Conservation (phyloP, 2,888 invertebrate species). For the Epirrhoe alternata region DNA sequence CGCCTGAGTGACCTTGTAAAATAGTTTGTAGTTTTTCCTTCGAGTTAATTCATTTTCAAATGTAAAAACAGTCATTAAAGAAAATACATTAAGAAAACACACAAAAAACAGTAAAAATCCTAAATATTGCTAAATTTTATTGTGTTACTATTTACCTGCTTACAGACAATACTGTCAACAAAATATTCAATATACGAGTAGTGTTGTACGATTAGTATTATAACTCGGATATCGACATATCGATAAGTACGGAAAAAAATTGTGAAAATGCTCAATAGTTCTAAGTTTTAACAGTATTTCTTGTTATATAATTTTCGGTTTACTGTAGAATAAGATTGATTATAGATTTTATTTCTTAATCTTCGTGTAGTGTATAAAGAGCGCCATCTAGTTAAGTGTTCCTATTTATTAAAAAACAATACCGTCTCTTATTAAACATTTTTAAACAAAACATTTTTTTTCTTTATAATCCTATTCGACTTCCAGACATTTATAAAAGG, state of each 20-base stretch:
- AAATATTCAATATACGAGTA: not conserved
- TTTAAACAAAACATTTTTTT: not conserved
- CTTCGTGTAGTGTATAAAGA: conserved; percentile 22
- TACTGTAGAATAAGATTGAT: not conserved
- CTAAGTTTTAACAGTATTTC: conserved; percentile 31
- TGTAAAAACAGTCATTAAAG: not conserved
- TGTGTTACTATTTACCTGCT: too few species aligned
- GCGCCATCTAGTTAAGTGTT: conserved; percentile 43
- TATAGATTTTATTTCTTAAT: conserved; percentile 2
- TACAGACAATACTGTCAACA: too few species aligned
- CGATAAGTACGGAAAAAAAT: not conserved
- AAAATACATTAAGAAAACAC: too few species aligned
- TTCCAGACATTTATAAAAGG: not conserved
- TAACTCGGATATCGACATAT: not conserved
- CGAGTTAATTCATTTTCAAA: not conserved
- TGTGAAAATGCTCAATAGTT: conserved; percentile 20
- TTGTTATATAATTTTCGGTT: conserved; percentile 12
- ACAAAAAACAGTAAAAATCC: too few species aligned
- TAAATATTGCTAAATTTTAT: too few species aligned
- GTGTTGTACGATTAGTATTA: not conserved
- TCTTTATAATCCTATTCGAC: not conserved
- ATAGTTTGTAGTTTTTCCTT: not conserved
- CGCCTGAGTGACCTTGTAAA: not conserved
- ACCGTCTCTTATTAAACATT: not conserved
- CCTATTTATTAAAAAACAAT: conserved; percentile 31